Percentiles rank a stretch among this genome's conserved stretches.
phyloP scores from a whole-genome alignment of 2,113 vertebrate species.

The Cavia porcellus region DNA sequence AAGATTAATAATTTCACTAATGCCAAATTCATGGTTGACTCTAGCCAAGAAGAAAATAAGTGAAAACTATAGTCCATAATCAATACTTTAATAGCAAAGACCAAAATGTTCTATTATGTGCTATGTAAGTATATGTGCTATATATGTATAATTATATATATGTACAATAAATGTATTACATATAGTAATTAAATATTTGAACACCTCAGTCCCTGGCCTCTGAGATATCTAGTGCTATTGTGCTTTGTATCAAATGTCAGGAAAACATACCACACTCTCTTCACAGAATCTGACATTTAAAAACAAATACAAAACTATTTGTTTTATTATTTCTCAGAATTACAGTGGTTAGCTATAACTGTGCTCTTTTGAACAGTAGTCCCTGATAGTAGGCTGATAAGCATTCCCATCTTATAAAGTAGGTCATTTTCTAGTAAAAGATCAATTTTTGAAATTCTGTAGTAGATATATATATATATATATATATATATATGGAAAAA shows the following conservation, averaged over 20 bases:
- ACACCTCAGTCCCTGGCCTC: background rate
- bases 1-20: background rate
- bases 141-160: background rate
- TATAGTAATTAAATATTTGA: background rate
- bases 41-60: background rate
- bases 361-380: background rate
- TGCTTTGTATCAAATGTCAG: background rate
- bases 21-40: background rate
- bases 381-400: background rate
- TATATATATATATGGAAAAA: background rate
- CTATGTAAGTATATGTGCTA: background rate
- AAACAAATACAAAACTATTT: background rate
- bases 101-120: background rate
- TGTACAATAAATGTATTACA: background rate
- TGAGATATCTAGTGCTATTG: background rate
- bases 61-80: background rate
- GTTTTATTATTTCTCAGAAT: background rate
- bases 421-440: background rate
- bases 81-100: background rate
- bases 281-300: background rate
- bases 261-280: background rate
- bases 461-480: background rate
- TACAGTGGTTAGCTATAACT: background rate
- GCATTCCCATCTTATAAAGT: background rate
- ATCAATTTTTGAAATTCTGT: background rate